Evolutionary conservation across 2,888 invertebrate species (phyloP).

Genomic region (Andricus curvator): DNA sequence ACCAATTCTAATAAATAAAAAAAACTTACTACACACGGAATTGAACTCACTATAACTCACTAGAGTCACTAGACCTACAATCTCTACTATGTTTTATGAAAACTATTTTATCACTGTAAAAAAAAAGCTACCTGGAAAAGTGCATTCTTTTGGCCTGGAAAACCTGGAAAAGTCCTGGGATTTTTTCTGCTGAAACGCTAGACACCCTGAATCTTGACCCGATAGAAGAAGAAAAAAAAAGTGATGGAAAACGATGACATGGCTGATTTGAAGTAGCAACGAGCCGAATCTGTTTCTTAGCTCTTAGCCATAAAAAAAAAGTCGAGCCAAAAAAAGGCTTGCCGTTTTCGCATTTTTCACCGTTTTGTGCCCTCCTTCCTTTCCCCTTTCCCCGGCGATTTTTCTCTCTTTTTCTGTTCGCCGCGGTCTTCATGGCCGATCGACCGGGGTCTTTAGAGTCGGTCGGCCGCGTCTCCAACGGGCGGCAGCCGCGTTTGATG

Average conservation of each 20-base stretch:
- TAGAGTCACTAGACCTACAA: no score
- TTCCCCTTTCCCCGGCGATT: conserved; percentile 51
- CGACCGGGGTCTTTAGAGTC: conserved; percentile 76
- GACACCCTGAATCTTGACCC: background rate
- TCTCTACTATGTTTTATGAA: no score
- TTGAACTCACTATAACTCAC: no score
- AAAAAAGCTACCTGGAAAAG: no score
- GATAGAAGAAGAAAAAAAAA: background rate
- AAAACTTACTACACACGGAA: no score
- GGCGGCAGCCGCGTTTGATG: conserved; percentile 77
- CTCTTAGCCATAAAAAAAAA: background rate
- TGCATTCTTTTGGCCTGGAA: no score
- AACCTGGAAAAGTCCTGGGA: no score
- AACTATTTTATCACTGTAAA: no score
- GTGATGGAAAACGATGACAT: background rate
- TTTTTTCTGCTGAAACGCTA: no score
- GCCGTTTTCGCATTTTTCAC: conserved; percentile 49
- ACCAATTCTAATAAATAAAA: no score
- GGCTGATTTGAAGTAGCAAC: conserved; percentile 4
- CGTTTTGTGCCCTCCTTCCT: background rate
- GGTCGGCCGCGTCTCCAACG: conserved; percentile 73
- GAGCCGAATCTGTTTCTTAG: background rate
- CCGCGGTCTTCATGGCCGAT: conserved; percentile 74
- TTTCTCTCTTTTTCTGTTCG: conserved; percentile 61
- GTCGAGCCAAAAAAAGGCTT: background rate